Conservation (phyloP, 53 echinoderm and acorn worm genomes). For the Astropecten irregularis region DNA sequence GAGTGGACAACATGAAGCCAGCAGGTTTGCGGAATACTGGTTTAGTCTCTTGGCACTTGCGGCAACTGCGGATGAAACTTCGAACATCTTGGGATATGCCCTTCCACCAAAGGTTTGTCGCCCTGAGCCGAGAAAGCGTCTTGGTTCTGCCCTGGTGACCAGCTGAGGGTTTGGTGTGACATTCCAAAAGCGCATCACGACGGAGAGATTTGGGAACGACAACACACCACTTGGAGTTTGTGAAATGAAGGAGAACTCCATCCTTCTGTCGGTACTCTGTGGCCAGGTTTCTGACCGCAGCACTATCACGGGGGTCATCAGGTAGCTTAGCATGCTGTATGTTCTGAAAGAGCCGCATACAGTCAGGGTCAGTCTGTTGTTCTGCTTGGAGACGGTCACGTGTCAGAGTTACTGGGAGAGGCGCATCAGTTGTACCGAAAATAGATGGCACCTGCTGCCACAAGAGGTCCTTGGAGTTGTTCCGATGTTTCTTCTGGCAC, state of each 20-base stretch:
- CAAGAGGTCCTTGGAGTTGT: not conserved
- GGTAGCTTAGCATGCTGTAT: not conserved
- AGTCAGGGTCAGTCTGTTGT: not conserved
- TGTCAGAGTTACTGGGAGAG: too few relatives aligned
- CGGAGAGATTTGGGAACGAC: slow-evolving; percentile 29
- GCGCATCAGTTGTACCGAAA: not conserved
- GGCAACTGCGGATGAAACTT: slow-evolving; percentile 11
- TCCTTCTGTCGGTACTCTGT: not conserved
- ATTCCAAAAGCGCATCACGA: not conserved
- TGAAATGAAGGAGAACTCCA: slow-evolving; percentile 15
- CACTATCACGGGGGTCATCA: not conserved
- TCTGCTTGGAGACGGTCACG: not conserved
- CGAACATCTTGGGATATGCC: slow-evolving; percentile 11
- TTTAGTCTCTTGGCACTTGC: slow-evolving; percentile 32
- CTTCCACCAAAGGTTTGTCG: slow-evolving; percentile 7
- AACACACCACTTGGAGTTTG: not conserved
- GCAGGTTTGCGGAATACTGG: slow-evolving; percentile 27
- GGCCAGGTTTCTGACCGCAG: not conserved
- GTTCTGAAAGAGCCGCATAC: not conserved
- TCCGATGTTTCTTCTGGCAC: not conserved
- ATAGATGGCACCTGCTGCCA: not conserved
- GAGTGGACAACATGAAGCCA: slow-evolving; percentile 41
- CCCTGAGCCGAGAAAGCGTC: not conserved
- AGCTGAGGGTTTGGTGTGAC: slow-evolving; percentile 19
- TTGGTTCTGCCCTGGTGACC: slow-evolving; percentile 50